A percentile compares a stretch with the other conserved stretches of the same genome.
Conservation (phyloP, 2,888 invertebrate species). For the Punctoribates punctum region DNA sequence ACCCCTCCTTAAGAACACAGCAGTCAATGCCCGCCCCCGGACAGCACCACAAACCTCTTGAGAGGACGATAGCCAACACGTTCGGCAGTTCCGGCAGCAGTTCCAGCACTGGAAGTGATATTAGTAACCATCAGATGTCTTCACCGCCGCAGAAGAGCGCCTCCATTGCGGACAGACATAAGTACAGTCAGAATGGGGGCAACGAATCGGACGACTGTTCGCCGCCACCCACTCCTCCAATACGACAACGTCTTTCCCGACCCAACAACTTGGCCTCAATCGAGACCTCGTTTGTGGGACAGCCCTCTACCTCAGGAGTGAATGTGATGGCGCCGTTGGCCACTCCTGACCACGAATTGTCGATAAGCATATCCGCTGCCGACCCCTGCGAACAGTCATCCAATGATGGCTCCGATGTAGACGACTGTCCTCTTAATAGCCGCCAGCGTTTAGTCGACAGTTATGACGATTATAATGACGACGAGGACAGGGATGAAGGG, state of each 20-base stretch:
- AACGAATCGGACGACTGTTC: constrained; percentile 13
- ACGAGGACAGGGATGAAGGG: constrained; percentile 22
- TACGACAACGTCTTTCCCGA: neutral
- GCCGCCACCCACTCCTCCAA: constrained; percentile 23
- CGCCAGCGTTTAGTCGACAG: neutral
- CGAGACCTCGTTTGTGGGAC: neutral
- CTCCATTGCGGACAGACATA: neutral
- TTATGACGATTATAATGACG: neutral
- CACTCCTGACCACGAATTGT: constrained; percentile 30
- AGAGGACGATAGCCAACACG: constrained; percentile 60
- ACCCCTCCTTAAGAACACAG: neutral
- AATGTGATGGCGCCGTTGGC: constrained; percentile 8
- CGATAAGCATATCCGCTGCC: neutral
- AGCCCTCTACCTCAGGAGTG: neutral
- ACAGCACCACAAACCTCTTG: constrained; percentile 66
- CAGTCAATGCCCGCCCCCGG: constrained; percentile 50
- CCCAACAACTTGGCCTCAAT: constrained; percentile 5
- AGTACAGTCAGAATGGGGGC: constrained; percentile 33
- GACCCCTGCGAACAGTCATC: neutral
- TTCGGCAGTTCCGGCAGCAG: constrained; percentile 38
- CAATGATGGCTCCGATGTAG: neutral
- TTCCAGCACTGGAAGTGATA: constrained; percentile 34
- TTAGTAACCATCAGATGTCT: constrained; percentile 37
- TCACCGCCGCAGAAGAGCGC: too few relatives aligned
- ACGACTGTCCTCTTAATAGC: neutral